Percentiles rank a stretch among this genome's conserved stretches.
Conservation (phyloP, 2,797 vertebrate species). For the Pagetopsis macropterus region DNA sequence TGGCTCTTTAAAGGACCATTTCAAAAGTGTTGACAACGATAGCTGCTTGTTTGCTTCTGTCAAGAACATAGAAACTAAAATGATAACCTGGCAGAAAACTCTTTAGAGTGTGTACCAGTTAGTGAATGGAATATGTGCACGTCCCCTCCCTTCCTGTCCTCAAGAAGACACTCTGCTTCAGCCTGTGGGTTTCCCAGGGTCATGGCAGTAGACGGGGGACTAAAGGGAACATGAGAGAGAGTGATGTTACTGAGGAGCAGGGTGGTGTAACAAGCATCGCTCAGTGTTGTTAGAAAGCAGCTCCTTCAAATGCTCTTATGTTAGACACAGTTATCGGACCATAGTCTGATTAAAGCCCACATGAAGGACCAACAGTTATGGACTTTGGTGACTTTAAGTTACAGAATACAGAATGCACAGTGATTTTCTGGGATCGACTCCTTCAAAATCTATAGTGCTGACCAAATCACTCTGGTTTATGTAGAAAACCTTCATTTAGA, state of each 20-base stretch:
- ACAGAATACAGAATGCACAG: not conserved
- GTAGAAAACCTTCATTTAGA: not conserved
- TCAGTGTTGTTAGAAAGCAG: not conserved
- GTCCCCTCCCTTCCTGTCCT: slow-evolving; percentile 91
- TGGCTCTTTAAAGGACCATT: not conserved
- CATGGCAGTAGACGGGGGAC: slow-evolving; percentile 93
- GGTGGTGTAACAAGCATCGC: not conserved
- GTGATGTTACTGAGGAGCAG: slow-evolving; percentile 2
- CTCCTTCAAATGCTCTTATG: not conserved
- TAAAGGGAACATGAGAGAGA: slow-evolving; percentile 62
- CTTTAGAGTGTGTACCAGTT: slow-evolving; percentile 35
- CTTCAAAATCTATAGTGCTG: not conserved
- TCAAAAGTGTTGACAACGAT: slow-evolving; percentile 7
- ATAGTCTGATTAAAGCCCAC: not conserved
- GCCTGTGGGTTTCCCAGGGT: slow-evolving; percentile 86
- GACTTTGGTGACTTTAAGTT: not conserved
- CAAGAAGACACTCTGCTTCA: slow-evolving; percentile 87
- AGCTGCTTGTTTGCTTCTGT: not conserved
- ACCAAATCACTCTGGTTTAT: not conserved
- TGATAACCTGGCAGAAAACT: not conserved
- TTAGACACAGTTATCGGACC: not conserved
- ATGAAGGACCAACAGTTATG: not conserved
- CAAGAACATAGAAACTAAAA: not conserved
- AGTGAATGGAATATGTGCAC: slow-evolving; percentile 72
- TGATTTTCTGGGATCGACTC: not conserved